Percentiles rank a stretch among this genome's conserved stretches.
These are phyloP conservation scores for Ephestia elutella DNA, from an alignment of 1,140 invertebrate species.

Conservation along the genomic window DNA sequence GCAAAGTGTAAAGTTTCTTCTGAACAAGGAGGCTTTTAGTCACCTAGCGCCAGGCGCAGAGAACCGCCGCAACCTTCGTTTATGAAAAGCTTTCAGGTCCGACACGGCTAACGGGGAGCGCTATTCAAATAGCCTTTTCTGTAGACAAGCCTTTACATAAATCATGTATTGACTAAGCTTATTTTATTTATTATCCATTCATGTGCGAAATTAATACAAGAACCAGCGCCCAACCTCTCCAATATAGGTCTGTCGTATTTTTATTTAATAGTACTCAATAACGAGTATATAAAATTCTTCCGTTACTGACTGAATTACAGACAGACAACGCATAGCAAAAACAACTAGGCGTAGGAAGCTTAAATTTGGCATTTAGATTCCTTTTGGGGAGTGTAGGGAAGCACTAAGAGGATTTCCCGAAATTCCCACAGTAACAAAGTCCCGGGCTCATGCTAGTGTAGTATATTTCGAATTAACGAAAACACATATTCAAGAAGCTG, in stretches of 20 bases:
- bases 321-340: too few relatives aligned
- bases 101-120: constrained; percentile 45
- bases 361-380: too few relatives aligned
- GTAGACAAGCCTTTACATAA: constrained; percentile 55
- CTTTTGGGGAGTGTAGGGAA: too few relatives aligned
- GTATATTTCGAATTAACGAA: constrained; percentile 3
- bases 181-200: constrained; percentile 45
- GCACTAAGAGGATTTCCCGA: too few relatives aligned
- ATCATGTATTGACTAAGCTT: constrained; percentile 65
- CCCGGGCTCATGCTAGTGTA: too few relatives aligned
- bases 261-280: too few relatives aligned
- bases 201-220: constrained; percentile 12
- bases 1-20: constrained; percentile 52
- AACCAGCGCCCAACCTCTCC: too few relatives aligned
- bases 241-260: too few relatives aligned
- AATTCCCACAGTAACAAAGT: too few relatives aligned
- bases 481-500: constrained; percentile 15
- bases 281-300: too few relatives aligned
- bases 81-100: constrained; percentile 68
- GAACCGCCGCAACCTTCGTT: constrained; percentile 45
- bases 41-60: constrained; percentile 39
- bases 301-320: too few relatives aligned
- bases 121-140: constrained; percentile 63
- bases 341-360: too few relatives aligned
- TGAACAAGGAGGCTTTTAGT: constrained; percentile 47